Evolutionary conservation across 2,888 invertebrate species (phyloP).

Genomic region (Shargacucullia verbasci): DNA sequence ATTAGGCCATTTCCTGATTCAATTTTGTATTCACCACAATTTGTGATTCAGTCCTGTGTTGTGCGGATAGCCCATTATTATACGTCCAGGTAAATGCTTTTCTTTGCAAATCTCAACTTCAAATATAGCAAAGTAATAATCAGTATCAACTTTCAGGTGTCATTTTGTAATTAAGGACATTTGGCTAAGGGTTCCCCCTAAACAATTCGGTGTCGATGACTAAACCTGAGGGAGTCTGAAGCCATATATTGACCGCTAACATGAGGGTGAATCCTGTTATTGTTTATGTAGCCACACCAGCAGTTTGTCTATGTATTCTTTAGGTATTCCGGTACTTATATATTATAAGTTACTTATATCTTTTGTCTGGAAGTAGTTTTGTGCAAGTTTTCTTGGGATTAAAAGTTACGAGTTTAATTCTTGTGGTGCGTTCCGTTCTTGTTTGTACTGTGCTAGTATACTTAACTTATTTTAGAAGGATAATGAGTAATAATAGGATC

Average conservation of each 20-base stretch:
- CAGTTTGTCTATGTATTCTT: constrained; percentile 42
- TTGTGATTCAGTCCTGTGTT: background rate
- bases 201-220: constrained; percentile 81
- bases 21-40: background rate
- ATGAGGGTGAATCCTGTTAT: constrained; percentile 82
- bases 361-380: background rate
- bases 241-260: constrained; percentile 75
- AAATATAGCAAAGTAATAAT: constrained; percentile 34
- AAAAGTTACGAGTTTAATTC: no score
- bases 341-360: background rate
- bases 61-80: background rate
- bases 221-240: constrained; percentile 83
- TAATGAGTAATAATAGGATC: no score
- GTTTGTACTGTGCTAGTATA: no score
- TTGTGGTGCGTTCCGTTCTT: no score
- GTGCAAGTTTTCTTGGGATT: no score
- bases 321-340: constrained; percentile 42
- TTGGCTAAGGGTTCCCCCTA: constrained; percentile 66
- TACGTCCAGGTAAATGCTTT: background rate
- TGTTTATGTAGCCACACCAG: constrained; percentile 61
- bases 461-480: no score
- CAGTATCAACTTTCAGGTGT: constrained; percentile 49
- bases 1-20: background rate
- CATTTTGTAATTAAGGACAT: constrained; percentile 67
- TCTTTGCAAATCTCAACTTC: constrained; percentile 21